Conservation (phyloP, 30 jellyfish, hydroid and myxozoan genomes). For the Turritopsis rubra region DNA sequence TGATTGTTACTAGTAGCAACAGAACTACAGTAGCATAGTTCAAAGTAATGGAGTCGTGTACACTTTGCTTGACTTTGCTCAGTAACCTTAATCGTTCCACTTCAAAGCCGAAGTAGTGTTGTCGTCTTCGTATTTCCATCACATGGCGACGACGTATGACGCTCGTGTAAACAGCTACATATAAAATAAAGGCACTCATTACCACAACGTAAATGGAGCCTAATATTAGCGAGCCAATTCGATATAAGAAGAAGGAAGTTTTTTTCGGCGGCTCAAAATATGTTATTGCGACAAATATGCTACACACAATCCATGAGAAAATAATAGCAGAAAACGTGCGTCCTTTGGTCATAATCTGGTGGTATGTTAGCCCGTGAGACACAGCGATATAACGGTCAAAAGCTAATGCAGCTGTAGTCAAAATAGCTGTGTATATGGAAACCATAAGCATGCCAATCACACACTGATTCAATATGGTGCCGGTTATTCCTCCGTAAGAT, state of each 20-base stretch:
- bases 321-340: neutral
- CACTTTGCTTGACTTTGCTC: constrained; percentile 3
- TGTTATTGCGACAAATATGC: neutral
- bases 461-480: neutral
- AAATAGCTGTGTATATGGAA: neutral
- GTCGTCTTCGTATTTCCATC: neutral
- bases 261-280: neutral
- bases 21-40: neutral
- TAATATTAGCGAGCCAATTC: neutral
- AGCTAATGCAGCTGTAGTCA: neutral
- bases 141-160: neutral
- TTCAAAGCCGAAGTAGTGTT: constrained; percentile 1
- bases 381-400: constrained; percentile 15
- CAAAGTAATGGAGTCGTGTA: neutral
- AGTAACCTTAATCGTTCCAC: neutral
- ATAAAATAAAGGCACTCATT: neutral
- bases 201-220: neutral
- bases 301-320: neutral
- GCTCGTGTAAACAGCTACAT: constrained; percentile 12
- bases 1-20: neutral
- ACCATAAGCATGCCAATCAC: neutral
- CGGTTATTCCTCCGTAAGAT: neutral
- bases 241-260: neutral
- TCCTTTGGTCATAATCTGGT: neutral
- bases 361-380: neutral